Percentiles rank a stretch among this genome's conserved stretches.
These are phyloP conservation scores for Platichthys stellatus DNA, from an alignment of 2,113 vertebrate genomes.

Conservation along the genomic window DNA sequence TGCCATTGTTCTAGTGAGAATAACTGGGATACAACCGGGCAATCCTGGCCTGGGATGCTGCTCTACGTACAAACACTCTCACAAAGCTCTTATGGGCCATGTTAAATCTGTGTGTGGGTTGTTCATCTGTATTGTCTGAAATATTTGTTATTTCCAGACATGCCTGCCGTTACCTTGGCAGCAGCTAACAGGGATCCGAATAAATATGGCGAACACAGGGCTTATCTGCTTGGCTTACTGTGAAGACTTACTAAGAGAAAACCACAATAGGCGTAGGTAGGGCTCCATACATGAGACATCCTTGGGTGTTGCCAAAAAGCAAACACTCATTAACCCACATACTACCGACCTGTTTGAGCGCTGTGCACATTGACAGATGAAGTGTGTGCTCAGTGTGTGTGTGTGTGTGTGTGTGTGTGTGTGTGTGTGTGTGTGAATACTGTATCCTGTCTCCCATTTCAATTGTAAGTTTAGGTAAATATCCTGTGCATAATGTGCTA, in stretches of 20 bases:
- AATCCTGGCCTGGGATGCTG: constrained; percentile 18
- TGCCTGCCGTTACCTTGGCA: constrained; percentile 60
- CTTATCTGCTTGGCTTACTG: constrained; percentile 62
- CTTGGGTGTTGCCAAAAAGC: constrained; percentile 77
- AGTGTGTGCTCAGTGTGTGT: constrained; percentile 39
- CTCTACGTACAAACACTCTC: not conserved
- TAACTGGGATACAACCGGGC: constrained; percentile 25
- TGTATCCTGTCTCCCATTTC: constrained; percentile 45
- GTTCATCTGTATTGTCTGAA: constrained; percentile 45
- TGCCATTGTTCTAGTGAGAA: constrained; percentile 16
- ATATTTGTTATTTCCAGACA: constrained; percentile 48
- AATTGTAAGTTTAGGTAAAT: constrained; percentile 44
- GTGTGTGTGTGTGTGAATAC: constrained; percentile 15
- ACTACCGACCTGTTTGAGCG: constrained; percentile 58
- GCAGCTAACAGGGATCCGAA: constrained; percentile 64
- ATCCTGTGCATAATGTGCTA: constrained; percentile 11
- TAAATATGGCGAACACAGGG: constrained; percentile 61
- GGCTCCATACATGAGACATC: constrained; percentile 58
- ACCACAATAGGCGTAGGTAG: constrained; percentile 64
- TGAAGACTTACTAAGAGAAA: constrained; percentile 49
- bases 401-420: constrained; percentile 13
- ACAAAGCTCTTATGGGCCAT: constrained; percentile 26
- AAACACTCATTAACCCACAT: constrained; percentile 76
- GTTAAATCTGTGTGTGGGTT: constrained; percentile 30
- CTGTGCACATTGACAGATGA: constrained; percentile 53